Base-by-base conservation (phyloP, 2,113 vertebrate species). In the Tichodroma muraria region DNA sequence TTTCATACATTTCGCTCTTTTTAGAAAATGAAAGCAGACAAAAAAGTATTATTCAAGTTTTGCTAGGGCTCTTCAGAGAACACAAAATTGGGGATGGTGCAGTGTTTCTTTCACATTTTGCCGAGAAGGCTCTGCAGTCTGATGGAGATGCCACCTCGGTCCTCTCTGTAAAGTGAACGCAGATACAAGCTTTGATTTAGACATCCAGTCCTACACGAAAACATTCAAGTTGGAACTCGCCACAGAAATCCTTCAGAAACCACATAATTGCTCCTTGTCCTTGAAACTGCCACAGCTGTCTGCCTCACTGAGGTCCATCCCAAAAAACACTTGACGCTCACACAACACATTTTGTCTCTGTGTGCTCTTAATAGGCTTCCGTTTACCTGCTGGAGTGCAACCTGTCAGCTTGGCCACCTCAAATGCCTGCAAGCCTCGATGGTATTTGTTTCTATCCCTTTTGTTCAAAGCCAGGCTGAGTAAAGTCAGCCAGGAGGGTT, bases 321-420 rank as follows among this genome's bases (percentile, higher is more conserved):
- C 89, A 44, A 86, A 92, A 93, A 96, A 82, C 4, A 54, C 71
- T 13, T 13, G 2, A 42, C 1, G 1, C 52, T 91, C 72, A 82
- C 24, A 80, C 42, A 23, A 94, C 94, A 97, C 66, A 49, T 95
- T 97, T 95, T 83, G 85, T 97, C 95, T 97, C 85, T 89, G 77
- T 78, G 81, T 88, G 93, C 54, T 96, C 93, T 94, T 95, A 97
- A 97, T 95, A 47, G 12, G 71, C 88, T 89, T 59, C 90, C 40
- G n/a, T 88, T 49, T 79, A 95, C 85, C 91, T 94, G 94, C 95
- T 97, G 89, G 92, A 97, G 49, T 64, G 52, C 92, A 94, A 91
- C 95, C 95, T 97, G 95, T 93, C 93, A 89, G 53, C 70, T 88
- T 96, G 95, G 94, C 94, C 95, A 87, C 56, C 63, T 94, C 80